Base-by-base conservation (phyloP, 1,140 invertebrate genomes). In the Augochlora pura region DNA sequence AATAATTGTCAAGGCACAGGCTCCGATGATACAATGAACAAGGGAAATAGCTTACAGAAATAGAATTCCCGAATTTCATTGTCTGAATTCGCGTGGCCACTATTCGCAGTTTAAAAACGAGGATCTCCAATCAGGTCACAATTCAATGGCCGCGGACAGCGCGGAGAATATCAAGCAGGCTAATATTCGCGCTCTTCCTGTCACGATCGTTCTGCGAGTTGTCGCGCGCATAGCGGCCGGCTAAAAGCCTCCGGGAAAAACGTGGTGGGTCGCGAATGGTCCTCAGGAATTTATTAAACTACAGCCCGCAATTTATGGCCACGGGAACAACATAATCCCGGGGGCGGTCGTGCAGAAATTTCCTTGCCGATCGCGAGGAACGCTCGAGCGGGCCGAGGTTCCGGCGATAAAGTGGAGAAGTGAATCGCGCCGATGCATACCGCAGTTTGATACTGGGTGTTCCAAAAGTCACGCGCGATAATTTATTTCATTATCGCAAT, bases 221-320 rank as follows among this genome's bases (percentile, higher is more conserved):
- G 21, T 21, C 54, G 54, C 54, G 49, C 16, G 49, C 21, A n/a
- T n/a, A 57, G 54, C n/a, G 54, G 54, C 54, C 23, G 59, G 4
- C 10, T 57, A 21, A 57, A n/a, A 57, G 54, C 21, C 8, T 21
- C 0, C 16, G 0, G 49, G n/a, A n/a, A 7, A n/a, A 54, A 21
- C 18, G 54, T 57, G n/a, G n/a, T 7, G 6, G n/a, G 54, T 57
- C 54, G 54, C 54, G 54, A n/a, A 57, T 2, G 54, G 54, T 57
- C 54, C 54, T 57, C 54, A 54, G 54, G 21, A 57, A 57, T 57
- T 57, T 57, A 57, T 57, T 57, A 57, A 57, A 57, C 21, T 57
- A 9, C 54, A 57, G 9, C 54, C 54, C 21, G 54, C 54, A 8
- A 57, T 57, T 57, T 57, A 57, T 21, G 54, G n/a, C 21, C n/a